These are phyloP conservation scores for Gulo gulo DNA, from an alignment of 2,113 vertebrate species.

Conservation along the genomic window DNA sequence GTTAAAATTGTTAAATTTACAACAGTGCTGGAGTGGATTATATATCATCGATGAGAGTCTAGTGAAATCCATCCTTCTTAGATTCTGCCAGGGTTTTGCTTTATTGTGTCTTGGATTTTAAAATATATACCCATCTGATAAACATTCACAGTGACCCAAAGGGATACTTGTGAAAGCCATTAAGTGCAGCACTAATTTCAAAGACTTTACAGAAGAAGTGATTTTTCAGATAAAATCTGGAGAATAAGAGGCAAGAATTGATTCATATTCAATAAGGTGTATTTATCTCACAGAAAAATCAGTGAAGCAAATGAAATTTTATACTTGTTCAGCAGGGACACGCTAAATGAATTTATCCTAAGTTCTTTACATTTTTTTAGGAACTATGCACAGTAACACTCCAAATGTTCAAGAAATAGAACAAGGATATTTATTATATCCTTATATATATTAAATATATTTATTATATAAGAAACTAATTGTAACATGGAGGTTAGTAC, in stretches of 20 bases:
- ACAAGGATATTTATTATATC: background rate
- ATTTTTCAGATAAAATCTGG: background rate
- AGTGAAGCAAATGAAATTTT: background rate
- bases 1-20: background rate
- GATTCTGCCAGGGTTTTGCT: background rate
- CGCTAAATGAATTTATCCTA: background rate
- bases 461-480: background rate
- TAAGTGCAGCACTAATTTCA: background rate
- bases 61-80: background rate
- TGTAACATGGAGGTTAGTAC: too few species aligned
- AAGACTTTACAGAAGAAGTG: background rate
- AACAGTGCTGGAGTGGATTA: background rate
- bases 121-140: background rate
- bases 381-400: background rate
- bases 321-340: background rate
- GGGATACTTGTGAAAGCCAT: background rate
- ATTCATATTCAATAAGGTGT: background rate
- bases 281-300: slow-evolving; percentile 1
- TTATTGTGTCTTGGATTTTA: background rate
- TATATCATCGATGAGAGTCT: background rate
- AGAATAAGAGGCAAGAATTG: background rate
- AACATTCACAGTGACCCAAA: background rate
- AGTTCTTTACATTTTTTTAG: background rate
- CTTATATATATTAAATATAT: too few species aligned
- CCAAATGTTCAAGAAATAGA: background rate